A percentile compares a stretch with the other conserved stretches of the same genome.
Conservation (phyloP, 1,140 invertebrate species). For the Dufourea novaeangliae region DNA sequence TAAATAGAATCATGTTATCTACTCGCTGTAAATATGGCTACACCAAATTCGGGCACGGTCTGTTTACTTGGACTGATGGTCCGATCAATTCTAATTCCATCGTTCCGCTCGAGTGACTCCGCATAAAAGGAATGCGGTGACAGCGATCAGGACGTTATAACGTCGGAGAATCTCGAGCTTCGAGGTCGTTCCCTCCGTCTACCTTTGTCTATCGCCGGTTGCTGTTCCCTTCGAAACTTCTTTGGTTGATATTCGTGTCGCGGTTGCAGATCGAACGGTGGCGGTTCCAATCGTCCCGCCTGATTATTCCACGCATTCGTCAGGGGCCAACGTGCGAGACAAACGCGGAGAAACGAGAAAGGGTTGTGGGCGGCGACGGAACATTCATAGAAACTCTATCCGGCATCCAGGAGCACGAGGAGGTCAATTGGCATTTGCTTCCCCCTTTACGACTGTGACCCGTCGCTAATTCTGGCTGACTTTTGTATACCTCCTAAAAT, state of each 20-base stretch:
- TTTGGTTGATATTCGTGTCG: not conserved
- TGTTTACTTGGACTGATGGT: too few relatives aligned
- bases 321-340: constrained; percentile 64
- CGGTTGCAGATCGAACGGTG: not conserved
- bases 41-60: too few relatives aligned
- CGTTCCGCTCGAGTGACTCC: constrained; percentile 73
- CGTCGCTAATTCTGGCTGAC: constrained; percentile 43
- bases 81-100: constrained; percentile 3
- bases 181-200: not conserved
- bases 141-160: constrained; percentile 78
- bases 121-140: constrained; percentile 80
- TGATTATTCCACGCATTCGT: constrained; percentile 22
- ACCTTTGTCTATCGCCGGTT: not conserved
- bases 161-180: constrained; percentile 57
- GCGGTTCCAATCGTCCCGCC: not conserved
- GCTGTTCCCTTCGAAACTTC: not conserved
- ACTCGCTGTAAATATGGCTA: too few relatives aligned
- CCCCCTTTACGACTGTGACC: constrained; percentile 71
- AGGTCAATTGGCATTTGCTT: constrained; percentile 78
- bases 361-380: constrained; percentile 77
- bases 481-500: constrained; percentile 41
- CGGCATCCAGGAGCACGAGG: constrained; percentile 68
- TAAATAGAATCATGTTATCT: too few relatives aligned
- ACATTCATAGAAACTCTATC: constrained; percentile 81
- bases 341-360: constrained; percentile 66